These are phyloP conservation scores for Zaprionus lachaisei DNA, from an alignment of 1,140 invertebrate species.

Conservation along the genomic window DNA sequence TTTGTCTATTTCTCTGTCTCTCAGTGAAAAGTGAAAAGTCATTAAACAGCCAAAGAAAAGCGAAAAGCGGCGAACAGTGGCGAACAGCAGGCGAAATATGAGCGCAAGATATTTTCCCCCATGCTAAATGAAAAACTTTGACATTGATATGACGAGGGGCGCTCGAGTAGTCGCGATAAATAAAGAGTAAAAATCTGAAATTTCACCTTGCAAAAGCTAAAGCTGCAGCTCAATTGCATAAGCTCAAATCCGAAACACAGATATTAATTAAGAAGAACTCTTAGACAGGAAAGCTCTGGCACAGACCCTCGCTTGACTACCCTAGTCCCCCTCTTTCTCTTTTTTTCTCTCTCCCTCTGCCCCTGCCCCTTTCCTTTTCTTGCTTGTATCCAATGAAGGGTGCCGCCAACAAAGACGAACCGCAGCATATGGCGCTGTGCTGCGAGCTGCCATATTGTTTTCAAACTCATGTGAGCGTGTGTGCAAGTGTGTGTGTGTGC, in stretches of 20 bases:
- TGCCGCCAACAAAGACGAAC: conserved; percentile 17
- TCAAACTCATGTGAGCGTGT: conserved; percentile 34
- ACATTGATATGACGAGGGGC: conserved; percentile 49
- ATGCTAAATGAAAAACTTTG: conserved; percentile 23
- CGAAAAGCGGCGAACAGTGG: conserved; percentile 65
- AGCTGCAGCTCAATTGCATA: neutral
- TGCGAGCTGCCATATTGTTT: conserved; percentile 53
- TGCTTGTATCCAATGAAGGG: conserved; percentile 17
- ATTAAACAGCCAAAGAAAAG: conserved; percentile 73
- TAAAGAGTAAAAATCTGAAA: neutral
- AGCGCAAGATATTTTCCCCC: conserved; percentile 61
- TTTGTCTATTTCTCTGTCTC: conserved; percentile 23
- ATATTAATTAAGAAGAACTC: conserved; percentile 10
- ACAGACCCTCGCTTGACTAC: neutral
- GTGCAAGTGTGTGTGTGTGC: conserved; percentile 25
- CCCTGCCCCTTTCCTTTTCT: neutral
- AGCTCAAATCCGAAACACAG: neutral
- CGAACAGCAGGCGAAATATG: conserved; percentile 64
- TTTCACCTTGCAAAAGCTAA: neutral
- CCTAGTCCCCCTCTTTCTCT: neutral
- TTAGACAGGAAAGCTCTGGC: neutral
- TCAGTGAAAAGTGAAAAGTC: conserved; percentile 75
- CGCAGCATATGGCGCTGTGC: conserved; percentile 19
- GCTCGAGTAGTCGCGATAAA: conserved; percentile 3
- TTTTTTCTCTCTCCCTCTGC: neutral